Evolutionary conservation across 2,888 invertebrate genomes (phyloP).

Genomic region (Tipula lateralis): DNA sequence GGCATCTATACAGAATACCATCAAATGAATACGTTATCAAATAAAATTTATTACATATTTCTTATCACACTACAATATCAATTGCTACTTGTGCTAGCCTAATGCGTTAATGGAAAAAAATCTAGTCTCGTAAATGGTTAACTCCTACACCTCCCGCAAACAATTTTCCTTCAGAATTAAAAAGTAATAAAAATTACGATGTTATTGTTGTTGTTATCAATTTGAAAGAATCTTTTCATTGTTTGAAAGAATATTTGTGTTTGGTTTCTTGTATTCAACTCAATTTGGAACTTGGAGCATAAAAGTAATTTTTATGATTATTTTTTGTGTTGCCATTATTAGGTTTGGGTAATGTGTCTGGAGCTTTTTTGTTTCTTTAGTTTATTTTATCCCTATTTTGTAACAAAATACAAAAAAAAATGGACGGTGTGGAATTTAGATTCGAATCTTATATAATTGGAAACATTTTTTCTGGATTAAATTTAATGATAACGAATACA

Average conservation of each 20-base stretch:
- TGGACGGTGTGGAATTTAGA: background rate
- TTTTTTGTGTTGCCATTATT: background rate
- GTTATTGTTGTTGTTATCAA: background rate
- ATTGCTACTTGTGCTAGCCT: background rate
- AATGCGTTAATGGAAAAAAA: background rate
- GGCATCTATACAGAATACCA: too few species aligned
- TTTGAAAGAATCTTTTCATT: background rate
- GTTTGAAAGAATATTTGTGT: background rate
- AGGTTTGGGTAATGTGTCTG: background rate
- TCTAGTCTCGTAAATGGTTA: background rate
- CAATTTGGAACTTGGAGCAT: background rate
- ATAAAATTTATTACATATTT: too few species aligned
- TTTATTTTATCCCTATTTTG: background rate
- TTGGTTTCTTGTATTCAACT: background rate
- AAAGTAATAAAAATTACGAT: background rate
- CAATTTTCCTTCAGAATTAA: background rate
- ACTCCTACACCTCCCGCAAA: background rate
- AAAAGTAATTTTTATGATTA: background rate
- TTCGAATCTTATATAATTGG: background rate
- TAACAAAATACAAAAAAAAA: background rate
- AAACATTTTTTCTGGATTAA: background rate
- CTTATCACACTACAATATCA: too few species aligned
- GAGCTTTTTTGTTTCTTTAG: background rate
- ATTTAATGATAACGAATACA: background rate
- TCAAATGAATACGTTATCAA: too few species aligned